phyloP scores from a whole-genome alignment of 2,797 vertebrate species.

The Oreonectes daqikongensis region DNA sequence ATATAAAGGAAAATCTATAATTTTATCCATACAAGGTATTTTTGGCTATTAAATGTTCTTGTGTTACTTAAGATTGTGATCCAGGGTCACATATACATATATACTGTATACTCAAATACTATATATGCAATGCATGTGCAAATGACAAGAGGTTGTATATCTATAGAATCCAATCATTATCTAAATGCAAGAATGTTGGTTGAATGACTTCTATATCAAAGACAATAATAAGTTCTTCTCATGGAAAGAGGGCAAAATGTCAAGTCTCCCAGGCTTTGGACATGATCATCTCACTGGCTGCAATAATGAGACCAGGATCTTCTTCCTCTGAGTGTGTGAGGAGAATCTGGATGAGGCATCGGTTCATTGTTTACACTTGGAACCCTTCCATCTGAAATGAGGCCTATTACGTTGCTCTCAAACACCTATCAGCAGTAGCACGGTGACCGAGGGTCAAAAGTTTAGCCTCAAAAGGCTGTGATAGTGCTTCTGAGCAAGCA shows the following conservation, averaged over 20 bases:
- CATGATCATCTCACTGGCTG: conserved; percentile 41
- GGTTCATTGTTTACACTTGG: conserved; percentile 59
- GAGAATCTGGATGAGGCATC: conserved; percentile 62
- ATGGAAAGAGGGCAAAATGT: conserved; percentile 41
- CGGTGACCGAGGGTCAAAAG: conserved; percentile 55
- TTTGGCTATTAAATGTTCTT: no score
- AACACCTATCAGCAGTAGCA: conserved; percentile 44
- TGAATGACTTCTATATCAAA: conserved; percentile 20
- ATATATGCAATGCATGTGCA: no score
- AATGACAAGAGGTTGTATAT: background rate
- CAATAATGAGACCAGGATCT: conserved; percentile 42
- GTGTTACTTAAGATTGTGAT: no score
- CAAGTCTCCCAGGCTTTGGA: conserved; percentile 46
- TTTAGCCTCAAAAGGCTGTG: conserved; percentile 51
- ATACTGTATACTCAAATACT: no score
- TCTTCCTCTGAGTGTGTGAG: conserved; percentile 62
- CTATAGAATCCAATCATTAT: background rate
- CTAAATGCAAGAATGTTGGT: conserved; percentile 12
- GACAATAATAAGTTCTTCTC: conserved; percentile 54
- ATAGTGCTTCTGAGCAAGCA: conserved; percentile 45
- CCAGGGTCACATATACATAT: no score
- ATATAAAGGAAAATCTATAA: no score
- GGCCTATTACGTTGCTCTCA: conserved; percentile 55
- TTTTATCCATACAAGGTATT: no score
- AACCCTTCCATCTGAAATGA: conserved; percentile 60